Percentiles rank a stretch among this genome's conserved stretches.
Conservation (phyloP, 2,888 invertebrate genomes). For the Polyommatus icarus region DNA sequence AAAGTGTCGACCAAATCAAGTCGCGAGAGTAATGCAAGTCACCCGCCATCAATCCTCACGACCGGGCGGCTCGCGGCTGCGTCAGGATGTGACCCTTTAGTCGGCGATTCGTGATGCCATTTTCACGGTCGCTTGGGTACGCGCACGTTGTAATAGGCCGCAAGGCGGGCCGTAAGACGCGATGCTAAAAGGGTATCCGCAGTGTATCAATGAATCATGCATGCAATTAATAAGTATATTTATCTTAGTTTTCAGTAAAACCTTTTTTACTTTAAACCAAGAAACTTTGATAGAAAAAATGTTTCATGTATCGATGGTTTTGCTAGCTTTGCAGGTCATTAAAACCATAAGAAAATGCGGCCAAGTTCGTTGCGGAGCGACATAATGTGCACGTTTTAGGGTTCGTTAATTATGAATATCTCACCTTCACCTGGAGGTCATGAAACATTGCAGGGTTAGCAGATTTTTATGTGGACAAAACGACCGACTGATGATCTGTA, state of each 20-base stretch:
- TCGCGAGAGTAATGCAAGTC: slow-evolving; percentile 1
- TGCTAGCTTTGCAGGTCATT: too few species aligned
- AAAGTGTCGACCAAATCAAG: background rate
- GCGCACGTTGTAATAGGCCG: background rate
- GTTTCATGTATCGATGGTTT: too few species aligned
- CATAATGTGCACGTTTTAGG: background rate
- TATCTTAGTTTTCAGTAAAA: too few species aligned
- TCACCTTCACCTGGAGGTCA: background rate
- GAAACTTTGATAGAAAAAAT: too few species aligned
- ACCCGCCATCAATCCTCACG: background rate
- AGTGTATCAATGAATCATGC: too few species aligned
- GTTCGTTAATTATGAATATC: slow-evolving; percentile 15
- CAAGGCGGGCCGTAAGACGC: background rate
- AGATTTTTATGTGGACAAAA: background rate
- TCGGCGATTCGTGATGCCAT: slow-evolving; percentile 11
- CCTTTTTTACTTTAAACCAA: too few species aligned
- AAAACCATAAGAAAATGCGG: background rate
- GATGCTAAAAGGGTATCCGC: too few species aligned
- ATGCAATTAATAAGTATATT: too few species aligned
- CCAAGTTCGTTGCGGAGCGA: background rate
- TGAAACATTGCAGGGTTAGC: background rate
- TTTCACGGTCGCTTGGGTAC: background rate
- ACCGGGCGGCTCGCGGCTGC: background rate
- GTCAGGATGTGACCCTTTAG: background rate
- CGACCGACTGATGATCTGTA: background rate